Base-by-base conservation (phyloP, 2,113 vertebrate species). In the Micronycteris hirsuta region DNA sequence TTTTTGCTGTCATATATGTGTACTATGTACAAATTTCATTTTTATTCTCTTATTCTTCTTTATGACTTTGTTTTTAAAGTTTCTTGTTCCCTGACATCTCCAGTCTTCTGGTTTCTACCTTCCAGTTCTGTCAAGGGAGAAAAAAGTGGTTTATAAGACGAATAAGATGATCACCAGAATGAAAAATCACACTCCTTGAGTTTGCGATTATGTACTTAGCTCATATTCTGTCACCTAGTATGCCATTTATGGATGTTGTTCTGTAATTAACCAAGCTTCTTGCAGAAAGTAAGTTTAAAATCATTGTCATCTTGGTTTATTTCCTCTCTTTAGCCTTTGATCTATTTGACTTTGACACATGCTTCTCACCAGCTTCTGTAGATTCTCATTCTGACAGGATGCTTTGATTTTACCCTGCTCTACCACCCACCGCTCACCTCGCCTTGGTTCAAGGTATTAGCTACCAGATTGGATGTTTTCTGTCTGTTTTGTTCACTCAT, bases 321-420 rank as follows among this genome's bases (percentile, higher is more conserved):
- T 96, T 97, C 87, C 81, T 96, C 90, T 95, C 81, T 88, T 88
- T 96, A 95, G 88, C 92, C 93, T 98, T 97, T 97, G 95, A 97
- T 97, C 97, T 94, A 1, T 80, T 88, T 93, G 90, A 92, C 92
- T 96, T 90, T 93, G 95, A 96, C 88, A 97, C 77, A 95, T 88
- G 89, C 93, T 86, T 68, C 94, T 97, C 63, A 82, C 76, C 54
- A 89, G 43, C 91, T 82, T 96, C 97, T 97, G 95, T 89, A 45
- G 93, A 63, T 92, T 95, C 77, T 97, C 97, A 93, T 56, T 94
- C 78, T 96, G 97, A 95, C 96, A 97, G 97, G 77, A 58, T 88
- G 77, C 96, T 97, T 97, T 95, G 86, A 95, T 95, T 77, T 41
- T 24, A 31, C 14, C 5, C 3, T 8, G 12, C 76, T 31, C 24